Evolutionary conservation across 1,140 invertebrate genomes (phyloP), one percentile per base, ranked within the genome.

Genomic region (Chironomus tepperi): DNA sequence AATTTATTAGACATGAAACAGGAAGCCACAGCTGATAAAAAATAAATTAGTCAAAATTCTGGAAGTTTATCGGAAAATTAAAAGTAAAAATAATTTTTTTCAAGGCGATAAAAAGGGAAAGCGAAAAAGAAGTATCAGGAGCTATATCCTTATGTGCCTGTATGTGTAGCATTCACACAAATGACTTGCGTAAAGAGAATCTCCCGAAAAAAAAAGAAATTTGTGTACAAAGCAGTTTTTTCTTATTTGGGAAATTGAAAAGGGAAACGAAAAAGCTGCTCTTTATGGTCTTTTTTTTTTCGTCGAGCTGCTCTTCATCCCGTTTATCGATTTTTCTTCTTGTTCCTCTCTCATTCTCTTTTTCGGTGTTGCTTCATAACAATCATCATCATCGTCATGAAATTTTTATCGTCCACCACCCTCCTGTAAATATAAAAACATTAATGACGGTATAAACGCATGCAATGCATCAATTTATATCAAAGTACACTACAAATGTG

Each of bases 161-260:
- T 57, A n/a, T 57, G 47, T n/a, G 47, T 57, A 15, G 12, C 7
- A 57, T 57, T 57, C 12, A 57, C 47, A 57, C 47, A 57, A 57
- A 57, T 57, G 47, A 57, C 47, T 57, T 57, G 47, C 47, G 47
- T 57, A 57, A 57, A 57, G 47, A 57, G 47, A 57, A 57, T 57
- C 12, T 57, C n/a, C 24, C 24, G 24, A 34, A 34, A 34, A 34
- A 34, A 34, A 34, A 12, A n/a, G 15, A 12, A 57, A 57, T 10
- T 57, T 57, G 8, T 57, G 15, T 57, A n/a, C 24, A 34, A 34
- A n/a, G 47, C 12, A 57, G 12, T n/a, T 57, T 12, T 15, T n/a
- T n/a, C n/a, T n/a, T n/a, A n/a, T n/a, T 34, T 57, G 47, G 3
- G 47, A 57, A 57, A 57, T 34, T 1, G 1, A 34, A 57, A 15